Percentiles rank a stretch among this genome's conserved stretches.
Conservation (phyloP, 2,797 vertebrate species). For the Sternarchorhynchus goeldii region DNA sequence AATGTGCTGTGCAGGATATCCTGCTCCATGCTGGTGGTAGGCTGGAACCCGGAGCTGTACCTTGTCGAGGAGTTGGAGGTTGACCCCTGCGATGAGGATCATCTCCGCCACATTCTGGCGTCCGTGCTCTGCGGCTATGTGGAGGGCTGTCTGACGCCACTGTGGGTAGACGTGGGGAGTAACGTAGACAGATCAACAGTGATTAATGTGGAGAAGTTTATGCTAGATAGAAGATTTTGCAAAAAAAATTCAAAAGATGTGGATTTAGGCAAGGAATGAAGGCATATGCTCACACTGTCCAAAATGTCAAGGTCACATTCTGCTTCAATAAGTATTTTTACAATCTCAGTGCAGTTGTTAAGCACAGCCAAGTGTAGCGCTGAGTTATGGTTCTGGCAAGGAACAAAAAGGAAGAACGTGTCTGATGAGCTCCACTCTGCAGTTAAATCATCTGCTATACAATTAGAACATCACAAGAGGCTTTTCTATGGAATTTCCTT, state of each 20-base stretch:
- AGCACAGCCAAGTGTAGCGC: constrained; percentile 78
- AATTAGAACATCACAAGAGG: too few relatives aligned
- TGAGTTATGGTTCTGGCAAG: constrained; percentile 69
- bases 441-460: neutral
- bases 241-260: neutral
- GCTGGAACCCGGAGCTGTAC: constrained; percentile 62
- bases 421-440: neutral
- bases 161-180: constrained; percentile 56
- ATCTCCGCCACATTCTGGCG: constrained; percentile 84
- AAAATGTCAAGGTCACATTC: constrained; percentile 81
- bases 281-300: constrained; percentile 78
- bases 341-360: constrained; percentile 76
- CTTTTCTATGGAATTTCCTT: too few relatives aligned
- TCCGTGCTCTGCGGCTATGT: constrained; percentile 83
- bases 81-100: constrained; percentile 82
- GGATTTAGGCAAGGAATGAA: neutral
- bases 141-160: constrained; percentile 86
- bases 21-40: neutral
- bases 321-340: constrained; percentile 77
- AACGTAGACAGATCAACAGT: neutral
- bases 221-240: neutral
- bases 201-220: too few relatives aligned
- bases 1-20: neutral
- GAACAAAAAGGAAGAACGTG: neutral
- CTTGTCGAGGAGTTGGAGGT: constrained; percentile 86